A percentile compares a stretch with the other conserved stretches of the same genome.
Evolutionary conservation across 1,140 invertebrate species (phyloP).

Genomic region (Zaprionus tsacasi): DNA sequence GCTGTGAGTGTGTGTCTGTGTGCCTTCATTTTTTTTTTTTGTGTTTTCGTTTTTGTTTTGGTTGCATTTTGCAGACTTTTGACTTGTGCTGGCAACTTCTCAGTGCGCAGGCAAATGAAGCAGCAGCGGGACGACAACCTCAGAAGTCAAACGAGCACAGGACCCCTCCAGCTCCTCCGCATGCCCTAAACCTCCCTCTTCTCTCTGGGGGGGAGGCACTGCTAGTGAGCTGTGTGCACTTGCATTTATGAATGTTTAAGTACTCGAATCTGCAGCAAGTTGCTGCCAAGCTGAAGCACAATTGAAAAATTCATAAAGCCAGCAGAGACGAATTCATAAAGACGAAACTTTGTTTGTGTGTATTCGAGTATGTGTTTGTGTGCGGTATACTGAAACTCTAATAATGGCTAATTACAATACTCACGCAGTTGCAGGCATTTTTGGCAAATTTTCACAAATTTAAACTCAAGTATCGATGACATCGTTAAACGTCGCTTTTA

Average conservation of each 20-base stretch:
- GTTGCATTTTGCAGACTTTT: slow-evolving; percentile 64
- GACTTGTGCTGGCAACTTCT: slow-evolving; percentile 60
- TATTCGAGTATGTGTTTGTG: slow-evolving; percentile 12
- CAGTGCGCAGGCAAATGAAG: slow-evolving; percentile 55
- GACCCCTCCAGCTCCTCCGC: no score
- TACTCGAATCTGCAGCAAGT: slow-evolving; percentile 50
- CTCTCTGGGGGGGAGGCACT: slow-evolving; percentile 10
- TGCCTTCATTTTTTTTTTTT: slow-evolving; percentile 42
- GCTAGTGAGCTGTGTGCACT: slow-evolving; percentile 62
- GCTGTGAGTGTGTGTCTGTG: slow-evolving; percentile 38
- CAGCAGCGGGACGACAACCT: slow-evolving; percentile 52
- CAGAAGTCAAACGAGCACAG: slow-evolving; percentile 39
- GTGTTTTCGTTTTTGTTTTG: slow-evolving; percentile 59
- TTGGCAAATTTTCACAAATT: not conserved
- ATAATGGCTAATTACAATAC: slow-evolving; percentile 68
- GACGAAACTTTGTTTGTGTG: slow-evolving; percentile 31
- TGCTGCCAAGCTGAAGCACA: slow-evolving; percentile 46
- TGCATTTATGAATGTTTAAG: slow-evolving; percentile 81
- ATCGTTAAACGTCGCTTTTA: slow-evolving; percentile 6
- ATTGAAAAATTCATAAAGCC: slow-evolving; percentile 79
- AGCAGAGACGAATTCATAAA: slow-evolving; percentile 53
- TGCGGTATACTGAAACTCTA: slow-evolving; percentile 46
- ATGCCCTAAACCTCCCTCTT: not conserved
- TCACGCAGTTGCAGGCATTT: not conserved
- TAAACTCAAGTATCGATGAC: slow-evolving; percentile 4